phyloP scores from a whole-genome alignment of 2,888 invertebrate genomes.

The Chrysodeixis includens region DNA sequence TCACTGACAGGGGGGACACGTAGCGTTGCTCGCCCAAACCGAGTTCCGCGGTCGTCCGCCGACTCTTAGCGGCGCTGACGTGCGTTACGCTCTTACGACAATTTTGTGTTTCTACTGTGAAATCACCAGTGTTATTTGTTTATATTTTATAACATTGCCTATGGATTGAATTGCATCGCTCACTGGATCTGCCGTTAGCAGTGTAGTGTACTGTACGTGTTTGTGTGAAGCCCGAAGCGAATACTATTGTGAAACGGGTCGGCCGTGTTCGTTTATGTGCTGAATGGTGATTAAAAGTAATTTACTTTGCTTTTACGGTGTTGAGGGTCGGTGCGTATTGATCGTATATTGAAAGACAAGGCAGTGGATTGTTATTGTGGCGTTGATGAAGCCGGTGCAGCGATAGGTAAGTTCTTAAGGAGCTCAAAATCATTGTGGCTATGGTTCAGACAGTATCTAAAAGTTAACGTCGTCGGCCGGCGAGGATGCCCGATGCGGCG shows the following conservation, averaged over 20 bases:
- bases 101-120: constrained; percentile 79
- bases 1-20: constrained; percentile 78
- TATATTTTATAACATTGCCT: constrained; percentile 77
- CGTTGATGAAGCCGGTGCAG: constrained; percentile 68
- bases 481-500: constrained; percentile 47
- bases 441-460: constrained; percentile 53
- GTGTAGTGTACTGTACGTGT: constrained; percentile 79
- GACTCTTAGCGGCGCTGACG: constrained; percentile 87
- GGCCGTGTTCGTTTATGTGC: constrained; percentile 84
- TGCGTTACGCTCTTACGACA: constrained; percentile 79
- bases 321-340: constrained; percentile 83
- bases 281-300: constrained; percentile 88
- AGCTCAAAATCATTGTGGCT: constrained; percentile 54
- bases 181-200: constrained; percentile 73
- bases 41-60: constrained; percentile 86
- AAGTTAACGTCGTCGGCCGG: constrained; percentile 46
- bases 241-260: constrained; percentile 80
- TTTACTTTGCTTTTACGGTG: constrained; percentile 87
- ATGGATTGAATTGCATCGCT: constrained; percentile 78
- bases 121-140: constrained; percentile 86
- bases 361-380: constrained; percentile 82
- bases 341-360: constrained; percentile 84
- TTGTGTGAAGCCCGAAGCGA: constrained; percentile 71
- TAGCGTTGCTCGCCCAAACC: constrained; percentile 75
- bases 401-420: constrained; percentile 73